phyloP scores from a whole-genome alignment of 2,113 vertebrate genomes.

The Columba livia region DNA sequence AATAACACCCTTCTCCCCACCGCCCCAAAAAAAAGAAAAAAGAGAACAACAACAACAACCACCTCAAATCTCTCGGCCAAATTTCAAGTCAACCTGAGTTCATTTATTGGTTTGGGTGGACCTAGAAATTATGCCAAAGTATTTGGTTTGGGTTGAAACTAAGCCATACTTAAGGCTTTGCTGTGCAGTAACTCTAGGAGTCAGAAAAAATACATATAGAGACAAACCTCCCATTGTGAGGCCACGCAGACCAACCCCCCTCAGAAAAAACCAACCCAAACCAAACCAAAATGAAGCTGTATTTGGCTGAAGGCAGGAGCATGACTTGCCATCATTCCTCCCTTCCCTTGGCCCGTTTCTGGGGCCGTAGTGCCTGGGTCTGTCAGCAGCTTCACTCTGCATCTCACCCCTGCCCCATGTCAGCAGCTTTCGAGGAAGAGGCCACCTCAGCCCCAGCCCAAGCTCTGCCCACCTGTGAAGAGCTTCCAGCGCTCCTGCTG shows the following conservation, averaged over 20 bases:
- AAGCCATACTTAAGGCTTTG: not conserved
- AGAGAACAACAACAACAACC: not conserved
- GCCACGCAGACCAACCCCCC: not conserved
- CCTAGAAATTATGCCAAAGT: not conserved
- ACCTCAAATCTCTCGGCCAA: not conserved
- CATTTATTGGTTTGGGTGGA: not conserved
- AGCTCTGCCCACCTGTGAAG: not conserved
- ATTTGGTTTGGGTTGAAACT: not conserved
- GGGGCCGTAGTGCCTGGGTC: not conserved
- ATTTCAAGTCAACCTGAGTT: not conserved
- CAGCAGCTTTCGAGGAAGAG: not conserved
- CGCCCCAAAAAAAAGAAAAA: not conserved
- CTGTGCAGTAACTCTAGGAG: not conserved
- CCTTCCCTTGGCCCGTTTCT: not conserved
- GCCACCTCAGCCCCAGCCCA: not conserved
- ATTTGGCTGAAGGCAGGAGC: not conserved
- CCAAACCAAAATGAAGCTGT: not conserved
- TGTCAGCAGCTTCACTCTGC: not conserved
- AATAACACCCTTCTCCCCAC: too few species aligned
- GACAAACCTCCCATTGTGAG: not conserved
- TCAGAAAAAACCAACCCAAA: not conserved
- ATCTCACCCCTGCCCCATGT: accelerated
- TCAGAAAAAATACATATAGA: not conserved
- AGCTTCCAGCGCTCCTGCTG: not conserved
- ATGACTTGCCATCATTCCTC: not conserved